Base-by-base conservation (phyloP, 1,140 invertebrate species). In the Euwallacea similis region DNA sequence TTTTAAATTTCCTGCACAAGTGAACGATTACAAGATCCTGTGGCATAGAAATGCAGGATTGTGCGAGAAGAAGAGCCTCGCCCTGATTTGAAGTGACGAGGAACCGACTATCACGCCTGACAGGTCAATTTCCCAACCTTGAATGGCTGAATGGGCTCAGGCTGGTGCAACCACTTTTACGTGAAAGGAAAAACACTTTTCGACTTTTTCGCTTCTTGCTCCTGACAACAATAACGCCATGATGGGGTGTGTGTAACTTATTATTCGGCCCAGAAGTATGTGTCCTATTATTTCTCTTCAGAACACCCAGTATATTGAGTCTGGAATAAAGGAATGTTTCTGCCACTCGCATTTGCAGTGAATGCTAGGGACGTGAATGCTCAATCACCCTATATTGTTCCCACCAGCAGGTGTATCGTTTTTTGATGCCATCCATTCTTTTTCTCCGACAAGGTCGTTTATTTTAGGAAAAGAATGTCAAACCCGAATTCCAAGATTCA, bases 61-160 rank as follows among this genome's bases (percentile, higher is more conserved):
- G 63, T 41, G 42, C 47, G 63, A 13, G 63, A 53, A 54, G 42
- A 33, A 33, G 21, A 65, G 7, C 46, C 47, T 42, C 11, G 44
- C 53, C 7, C 50, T 42, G 66, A 41, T 67, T 69, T 58, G 50
- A 41, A 59, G 54, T 71, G 69, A 71, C 69, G 62, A 71, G 61
- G 65, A 54, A 47, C 69, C 61, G 69, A 71, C 63, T 65, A 71
- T 71, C 63, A 71, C 63, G 69, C 61, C 47, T 71, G 69, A 71
- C 69, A 71, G 63, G 50, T 71, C 69, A 71, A 71, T 71, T 71
- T 71, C 69, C 69, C 69, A 56, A 65, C 55, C 63, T 59, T 71
- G 69, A 71, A 71, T 71, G 69, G 63, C 58, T 69, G 67, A 69
- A 69, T 69, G 60, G 59, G 67, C 56, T 59, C 42, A 60, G 15